Percentiles rank a stretch among this genome's conserved stretches.
These are phyloP conservation scores for Ptychadena robeensis DNA, from an alignment of 2,797 vertebrate genomes.

Conservation along the genomic window DNA sequence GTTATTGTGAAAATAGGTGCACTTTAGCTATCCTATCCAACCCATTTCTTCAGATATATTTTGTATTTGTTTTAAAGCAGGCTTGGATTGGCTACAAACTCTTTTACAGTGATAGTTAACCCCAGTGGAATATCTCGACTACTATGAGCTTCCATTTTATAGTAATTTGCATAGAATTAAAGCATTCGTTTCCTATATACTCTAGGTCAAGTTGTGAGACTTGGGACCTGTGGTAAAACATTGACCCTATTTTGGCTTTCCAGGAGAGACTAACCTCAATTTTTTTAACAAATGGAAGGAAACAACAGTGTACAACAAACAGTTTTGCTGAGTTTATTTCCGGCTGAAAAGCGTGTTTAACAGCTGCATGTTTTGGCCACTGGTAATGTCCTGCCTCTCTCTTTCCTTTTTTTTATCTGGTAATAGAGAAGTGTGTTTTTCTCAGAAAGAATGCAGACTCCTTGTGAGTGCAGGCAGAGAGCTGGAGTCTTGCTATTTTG, in stretches of 20 bases:
- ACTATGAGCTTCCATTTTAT: too few species aligned
- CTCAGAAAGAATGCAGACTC: conserved; percentile 71
- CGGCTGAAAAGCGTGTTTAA: conserved; percentile 79
- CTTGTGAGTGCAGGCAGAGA: conserved; percentile 81
- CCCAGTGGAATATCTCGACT: too few species aligned
- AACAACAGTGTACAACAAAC: conserved; percentile 82
- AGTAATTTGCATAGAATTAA: too few species aligned
- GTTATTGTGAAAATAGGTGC: too few species aligned
- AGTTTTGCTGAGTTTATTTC: conserved; percentile 81
- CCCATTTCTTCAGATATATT: too few species aligned
- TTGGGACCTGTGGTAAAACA: not conserved
- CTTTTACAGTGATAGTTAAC: too few species aligned
- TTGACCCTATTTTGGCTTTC: not conserved
- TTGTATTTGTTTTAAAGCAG: too few species aligned
- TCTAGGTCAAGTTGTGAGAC: not conserved
- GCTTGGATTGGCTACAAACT: too few species aligned
- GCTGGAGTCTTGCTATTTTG: conserved; percentile 77
- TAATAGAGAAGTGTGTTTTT: conserved; percentile 59
- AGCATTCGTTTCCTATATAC: not conserved
- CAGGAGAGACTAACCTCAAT: not conserved
- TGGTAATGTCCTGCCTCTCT: conserved; percentile 62
- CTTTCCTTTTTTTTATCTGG: conserved; percentile 38
- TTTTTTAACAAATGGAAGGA: conserved; percentile 66
- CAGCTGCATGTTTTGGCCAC: conserved; percentile 83
- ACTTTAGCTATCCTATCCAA: too few species aligned